Evolutionary conservation across 2,888 invertebrate genomes (phyloP), one percentile per base, ranked within the genome.

Genomic region (Drosophila kokeensis): DNA sequence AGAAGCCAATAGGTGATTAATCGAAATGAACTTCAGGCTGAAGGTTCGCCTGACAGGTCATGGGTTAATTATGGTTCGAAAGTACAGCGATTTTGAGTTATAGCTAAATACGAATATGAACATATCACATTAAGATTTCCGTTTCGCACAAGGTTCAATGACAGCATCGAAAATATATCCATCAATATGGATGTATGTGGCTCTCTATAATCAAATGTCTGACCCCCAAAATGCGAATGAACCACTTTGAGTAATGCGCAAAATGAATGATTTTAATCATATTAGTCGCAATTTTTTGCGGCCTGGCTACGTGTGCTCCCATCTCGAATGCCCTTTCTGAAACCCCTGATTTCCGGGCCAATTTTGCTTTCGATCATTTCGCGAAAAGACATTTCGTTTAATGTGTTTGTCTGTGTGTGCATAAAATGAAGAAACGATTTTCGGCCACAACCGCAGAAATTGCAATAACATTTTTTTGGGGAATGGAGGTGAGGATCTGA

Each of bases 211-310:
- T 86, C 85, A 86, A 86, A 73, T 86, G 85, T 86, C 87, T 89
- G 85, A 87, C 78, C 78, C 69, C 60, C 81, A 66, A 62, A 65
- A 68, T 59, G 65, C 66, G 72, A 72, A 61, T 49, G 29, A 52
- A 49, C 38, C 69, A 72, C 52, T 78, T 74, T 73, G 64, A 53
- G 34, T 79, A 82, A 89, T 87, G 73, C 78, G 75, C 60, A 70
- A 87, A 87, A 85, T 87, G 83, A 87, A 87, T 81, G 85, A 85
- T 73, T 74, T 87, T 85, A 87, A 89, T 89, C 90, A 79, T 76
- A 85, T 87, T 87, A 89, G 76, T 60, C 63, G 52, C 79, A 87
- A 81, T 86, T 89, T 89, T 61, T 71, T 76, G 57, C 57, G 30
- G 29, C 48, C 61, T 32, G 32, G 11, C 29, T 70, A 77, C 76